Base-by-base conservation (phyloP, 2,888 invertebrate genomes). In the Petrolisthes manimaculis region DNA sequence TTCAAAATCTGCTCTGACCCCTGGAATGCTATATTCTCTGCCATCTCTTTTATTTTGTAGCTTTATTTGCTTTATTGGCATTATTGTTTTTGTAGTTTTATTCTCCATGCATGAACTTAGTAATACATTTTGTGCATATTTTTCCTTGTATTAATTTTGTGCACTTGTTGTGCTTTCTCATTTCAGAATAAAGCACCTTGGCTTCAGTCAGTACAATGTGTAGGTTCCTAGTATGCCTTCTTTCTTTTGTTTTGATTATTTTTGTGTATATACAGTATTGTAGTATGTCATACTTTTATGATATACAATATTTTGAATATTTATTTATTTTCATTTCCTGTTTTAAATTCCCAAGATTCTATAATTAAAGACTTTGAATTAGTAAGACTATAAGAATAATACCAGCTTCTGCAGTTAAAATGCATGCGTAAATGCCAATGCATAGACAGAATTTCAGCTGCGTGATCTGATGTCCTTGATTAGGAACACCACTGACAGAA, bases 191-290 rank as follows among this genome's bases (percentile, higher is more conserved):
- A 90, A 88, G 81, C 86, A 81, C 74, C 91, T 89, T 84, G 91
- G 90, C 88, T 91, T 85, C 91, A 92, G 92, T 91, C 91, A 92
- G 91, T 93, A 93, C 91, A 93, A 93, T 92, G 92, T 93, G 93
- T 93, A 93, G 91, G 92, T 90, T 90, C 86, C 79, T 84, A 84
- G 81, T 86, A 81, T 81, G 18, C 56, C 77, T 75, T 37, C 56
- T n/a, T 83, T 83, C 24, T 69, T 77, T 21, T 78, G 51, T 82
- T 86, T 79, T 69, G 54, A 61, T 18, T 21, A 21, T 54, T 61
- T 56, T n/a, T 69, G 4, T 83, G 8, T 14, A 83, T 37, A 4
- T 53, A 37, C 37, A 37, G 37, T 2, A 37, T 37, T 37, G 37
- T 37, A 37, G 37, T 37, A 37, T 24, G 8, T 80, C 18, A 14